Evolutionary conservation across 2,113 vertebrate genomes (phyloP), one percentile per base, ranked within the genome.

Genomic region (Anolis carolinensis): DNA sequence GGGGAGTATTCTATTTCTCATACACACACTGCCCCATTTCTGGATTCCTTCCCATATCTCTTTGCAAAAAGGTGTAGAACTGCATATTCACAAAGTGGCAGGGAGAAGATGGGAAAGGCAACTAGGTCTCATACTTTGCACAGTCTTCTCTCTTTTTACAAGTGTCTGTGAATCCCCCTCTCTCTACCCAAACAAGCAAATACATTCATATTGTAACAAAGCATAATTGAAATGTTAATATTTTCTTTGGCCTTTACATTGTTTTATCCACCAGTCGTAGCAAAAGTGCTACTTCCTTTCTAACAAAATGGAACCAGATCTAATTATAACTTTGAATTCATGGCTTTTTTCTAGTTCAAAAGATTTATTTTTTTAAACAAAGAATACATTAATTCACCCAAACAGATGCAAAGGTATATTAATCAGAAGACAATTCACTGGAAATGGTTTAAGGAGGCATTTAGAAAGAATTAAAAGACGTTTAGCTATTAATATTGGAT

Each of bases 261-360:
- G 93, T 96, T 95, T 81, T 88, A 92, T 93, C 90, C 94, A 92
- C 94, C 94, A 94, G 84, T 94, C 89, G 88, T 91, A 90, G 89
- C 84, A 89, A 95, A 85, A 88, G 87, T 18, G 34, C 0, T 36
- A 90, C 90, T 95, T 96, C 93, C 91, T 93, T 95, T 94, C 72
- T 85, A 93, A 93, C 79, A 93, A 92, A 95, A 95, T 90, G 83
- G 92, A 52, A 88, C 86, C 88, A 93, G 90, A 68, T 92, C 93
- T 95, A 95, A 96, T 95, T 96, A 95, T 95, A 96, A 89, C 93
- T 92, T 44, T 20, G 73, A 94, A 81, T 78, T 92, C 93, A 84
- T 85, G 89, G 65, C 76, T 94, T 95, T 95, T n/a, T 94, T 91
- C 32, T 70, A 87, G 67, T 92, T 95, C 86, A 94, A 91, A 87